A percentile compares a stretch with the other conserved stretches of the same genome.
Conservation (phyloP, 2,797 vertebrate species). For the Sebastes hopkinsi region DNA sequence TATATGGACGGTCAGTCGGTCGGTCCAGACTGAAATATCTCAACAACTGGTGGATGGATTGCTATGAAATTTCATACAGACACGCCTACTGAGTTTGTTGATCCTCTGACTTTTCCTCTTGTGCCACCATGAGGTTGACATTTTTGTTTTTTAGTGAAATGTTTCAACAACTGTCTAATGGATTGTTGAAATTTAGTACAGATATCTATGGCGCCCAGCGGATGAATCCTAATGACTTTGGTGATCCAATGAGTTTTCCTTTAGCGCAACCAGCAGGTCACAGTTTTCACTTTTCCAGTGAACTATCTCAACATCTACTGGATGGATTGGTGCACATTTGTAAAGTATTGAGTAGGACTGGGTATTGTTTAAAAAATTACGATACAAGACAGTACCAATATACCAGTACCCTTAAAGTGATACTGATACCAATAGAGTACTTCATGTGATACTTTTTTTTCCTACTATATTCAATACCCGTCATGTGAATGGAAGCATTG, state of each 20-base stretch:
- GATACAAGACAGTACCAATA: too few relatives aligned
- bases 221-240: too few relatives aligned
- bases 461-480: too few relatives aligned
- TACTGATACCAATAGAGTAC: too few relatives aligned
- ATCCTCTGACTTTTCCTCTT: background rate
- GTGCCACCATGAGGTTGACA: background rate
- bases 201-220: too few relatives aligned
- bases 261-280: background rate
- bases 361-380: too few relatives aligned
- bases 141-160: background rate
- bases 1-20: background rate
- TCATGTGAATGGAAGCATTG: too few relatives aligned
- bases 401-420: too few relatives aligned
- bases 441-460: too few relatives aligned
- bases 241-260: background rate
- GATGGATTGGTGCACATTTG: background rate
- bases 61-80: background rate
- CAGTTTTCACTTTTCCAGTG: background rate
- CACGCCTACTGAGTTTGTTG: background rate
- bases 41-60: background rate
- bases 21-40: background rate
- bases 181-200: background rate
- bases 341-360: background rate
- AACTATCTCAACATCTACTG: background rate
- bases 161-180: background rate